Conservation (phyloP, 2,797 vertebrate genomes). For the Hippoglossus hippoglossus region DNA sequence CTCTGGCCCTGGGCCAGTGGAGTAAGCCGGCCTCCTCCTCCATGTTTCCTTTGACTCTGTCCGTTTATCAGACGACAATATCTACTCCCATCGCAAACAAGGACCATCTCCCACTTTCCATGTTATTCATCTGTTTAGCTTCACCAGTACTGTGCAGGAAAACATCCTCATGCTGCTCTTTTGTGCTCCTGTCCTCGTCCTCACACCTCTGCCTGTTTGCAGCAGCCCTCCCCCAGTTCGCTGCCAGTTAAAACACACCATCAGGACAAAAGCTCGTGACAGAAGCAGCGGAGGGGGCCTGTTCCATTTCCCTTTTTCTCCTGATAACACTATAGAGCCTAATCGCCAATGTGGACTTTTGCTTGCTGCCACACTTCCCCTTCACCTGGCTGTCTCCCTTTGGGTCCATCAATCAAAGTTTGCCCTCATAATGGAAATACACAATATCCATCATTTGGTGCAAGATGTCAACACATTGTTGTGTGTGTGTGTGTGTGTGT, state of each 20-base stretch:
- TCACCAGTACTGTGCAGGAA: constrained; percentile 1
- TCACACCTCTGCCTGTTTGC: constrained; percentile 26
- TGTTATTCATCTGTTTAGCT: constrained; percentile 14
- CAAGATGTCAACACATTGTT: not conserved
- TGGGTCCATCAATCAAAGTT: constrained; percentile 34
- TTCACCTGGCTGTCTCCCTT: constrained; percentile 3
- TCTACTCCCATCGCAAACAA: constrained; percentile 27
- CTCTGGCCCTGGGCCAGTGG: constrained; percentile 55
- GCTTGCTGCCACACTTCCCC: constrained; percentile 32
- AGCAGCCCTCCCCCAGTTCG: constrained; percentile 21
- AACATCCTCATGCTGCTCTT: not conserved
- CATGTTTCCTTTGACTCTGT: constrained; percentile 41
- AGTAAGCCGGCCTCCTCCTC: constrained; percentile 45
- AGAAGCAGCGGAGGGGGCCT: constrained; percentile 31
- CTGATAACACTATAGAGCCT: constrained; percentile 49
- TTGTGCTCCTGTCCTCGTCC: constrained; percentile 19
- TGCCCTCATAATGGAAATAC: constrained; percentile 29
- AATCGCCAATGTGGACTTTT: constrained; percentile 43
- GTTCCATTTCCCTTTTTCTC: constrained; percentile 70
- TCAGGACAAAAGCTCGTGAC: constrained; percentile 55
- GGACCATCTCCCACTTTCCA: not conserved
- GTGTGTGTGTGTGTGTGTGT: constrained; percentile 4
- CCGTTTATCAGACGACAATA: constrained; percentile 38
- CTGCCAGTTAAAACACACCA: constrained; percentile 74
- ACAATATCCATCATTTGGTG: not conserved